A percentile compares a stretch with the other conserved stretches of the same genome.
Conservation (phyloP, 2,113 vertebrate species). For the Notothenia rossii region DNA sequence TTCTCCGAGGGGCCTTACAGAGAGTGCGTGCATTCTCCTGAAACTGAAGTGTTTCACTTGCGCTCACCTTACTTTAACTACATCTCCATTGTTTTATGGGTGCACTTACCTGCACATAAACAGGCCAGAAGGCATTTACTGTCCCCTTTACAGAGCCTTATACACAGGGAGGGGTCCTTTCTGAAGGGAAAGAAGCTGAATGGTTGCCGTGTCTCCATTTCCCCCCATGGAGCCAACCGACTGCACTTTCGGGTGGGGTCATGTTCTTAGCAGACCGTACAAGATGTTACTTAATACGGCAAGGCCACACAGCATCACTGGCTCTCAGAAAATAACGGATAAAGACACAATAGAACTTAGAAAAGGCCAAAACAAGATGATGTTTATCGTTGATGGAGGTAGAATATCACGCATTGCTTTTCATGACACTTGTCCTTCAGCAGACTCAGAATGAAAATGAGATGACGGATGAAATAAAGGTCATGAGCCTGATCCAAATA, state of each 20-base stretch:
- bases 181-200: slow-evolving; percentile 48
- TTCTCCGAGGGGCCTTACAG: slow-evolving; percentile 30
- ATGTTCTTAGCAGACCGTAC: slow-evolving; percentile 68
- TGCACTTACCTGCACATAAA: slow-evolving; percentile 58
- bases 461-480: not conserved
- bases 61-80: slow-evolving; percentile 43
- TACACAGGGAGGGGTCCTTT: slow-evolving; percentile 35
- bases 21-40: slow-evolving; percentile 24
- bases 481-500: not conserved
- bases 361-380: slow-evolving; percentile 15
- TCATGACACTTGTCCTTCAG: not conserved
- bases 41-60: slow-evolving; percentile 19
- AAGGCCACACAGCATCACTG: slow-evolving; percentile 33
- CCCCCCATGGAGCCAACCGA: slow-evolving; percentile 58
- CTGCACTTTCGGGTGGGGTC: slow-evolving; percentile 58
- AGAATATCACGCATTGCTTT: slow-evolving; percentile 11
- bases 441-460: not conserved
- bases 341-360: slow-evolving; percentile 17
- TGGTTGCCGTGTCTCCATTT: slow-evolving; percentile 48
- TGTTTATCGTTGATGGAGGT: slow-evolving; percentile 6
- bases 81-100: slow-evolving; percentile 53
- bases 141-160: slow-evolving; percentile 40
- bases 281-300: slow-evolving; percentile 59
- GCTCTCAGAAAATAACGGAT: slow-evolving; percentile 14
- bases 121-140: slow-evolving; percentile 53